These are phyloP conservation scores for Cyclophora albipunctata DNA, from an alignment of 2,888 invertebrate species.

Conservation along the genomic window DNA sequence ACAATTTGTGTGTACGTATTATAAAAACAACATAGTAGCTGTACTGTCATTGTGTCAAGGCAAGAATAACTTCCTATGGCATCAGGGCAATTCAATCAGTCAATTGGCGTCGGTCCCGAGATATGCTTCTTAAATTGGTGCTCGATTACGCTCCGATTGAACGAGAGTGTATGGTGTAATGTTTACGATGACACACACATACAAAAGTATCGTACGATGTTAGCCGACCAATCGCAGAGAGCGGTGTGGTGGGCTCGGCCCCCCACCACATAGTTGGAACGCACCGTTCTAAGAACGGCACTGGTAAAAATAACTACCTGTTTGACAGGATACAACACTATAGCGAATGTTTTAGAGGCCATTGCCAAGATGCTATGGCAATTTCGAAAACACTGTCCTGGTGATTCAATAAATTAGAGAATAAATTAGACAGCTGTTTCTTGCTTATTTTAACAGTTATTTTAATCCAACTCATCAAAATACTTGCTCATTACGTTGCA, in stretches of 20 bases:
- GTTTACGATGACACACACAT: constrained; percentile 46
- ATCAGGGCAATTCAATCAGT: constrained; percentile 59
- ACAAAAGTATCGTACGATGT: constrained; percentile 65
- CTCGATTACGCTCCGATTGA: constrained; percentile 53
- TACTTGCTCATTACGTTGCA: too few species aligned
- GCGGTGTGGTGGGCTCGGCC: constrained; percentile 67
- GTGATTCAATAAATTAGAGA: background rate
- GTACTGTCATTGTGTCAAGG: constrained; percentile 46
- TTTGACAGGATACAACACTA: constrained; percentile 49
- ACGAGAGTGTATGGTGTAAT: constrained; percentile 41
- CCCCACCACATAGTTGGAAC: constrained; percentile 64
- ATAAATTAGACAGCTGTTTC: background rate
- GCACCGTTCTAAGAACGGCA: constrained; percentile 61
- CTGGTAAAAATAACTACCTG: constrained; percentile 72
- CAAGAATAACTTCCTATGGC: constrained; percentile 55
- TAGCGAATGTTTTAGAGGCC: constrained; percentile 49
- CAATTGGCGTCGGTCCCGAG: constrained; percentile 40
- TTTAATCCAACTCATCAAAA: too few species aligned
- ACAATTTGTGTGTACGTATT: constrained; percentile 8
- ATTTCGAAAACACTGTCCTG: constrained; percentile 1
- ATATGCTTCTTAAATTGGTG: constrained; percentile 55
- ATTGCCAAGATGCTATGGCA: constrained; percentile 41
- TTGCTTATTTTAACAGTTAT: background rate
- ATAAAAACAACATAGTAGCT: constrained; percentile 31
- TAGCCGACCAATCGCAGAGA: constrained; percentile 48